Percentiles rank a stretch among this genome's conserved stretches.
Conservation (phyloP, 2,113 vertebrate genomes). For the Chionodraco myersi region DNA sequence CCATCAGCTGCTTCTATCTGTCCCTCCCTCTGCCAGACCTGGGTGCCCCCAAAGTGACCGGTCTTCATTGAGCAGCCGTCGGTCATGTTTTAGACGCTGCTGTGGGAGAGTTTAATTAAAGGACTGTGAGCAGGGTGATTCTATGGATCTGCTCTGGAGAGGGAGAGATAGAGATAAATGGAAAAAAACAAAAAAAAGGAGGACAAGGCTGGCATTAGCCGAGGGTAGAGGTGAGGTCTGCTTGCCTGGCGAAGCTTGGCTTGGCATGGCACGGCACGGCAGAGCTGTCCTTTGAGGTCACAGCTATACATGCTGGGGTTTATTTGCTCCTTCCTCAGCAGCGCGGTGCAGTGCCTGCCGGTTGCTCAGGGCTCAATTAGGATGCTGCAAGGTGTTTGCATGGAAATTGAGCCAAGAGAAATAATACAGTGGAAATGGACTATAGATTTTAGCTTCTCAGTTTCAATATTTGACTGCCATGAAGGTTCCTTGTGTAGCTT, state of each 20-base stretch:
- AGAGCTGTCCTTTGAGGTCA: slow-evolving; percentile 62
- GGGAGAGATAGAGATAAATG: slow-evolving; percentile 1
- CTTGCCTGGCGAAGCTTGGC: slow-evolving; percentile 44
- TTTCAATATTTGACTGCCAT: background rate
- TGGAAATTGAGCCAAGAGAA: slow-evolving; percentile 46
- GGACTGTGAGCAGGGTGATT: slow-evolving; percentile 59
- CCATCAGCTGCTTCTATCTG: slow-evolving; percentile 14
- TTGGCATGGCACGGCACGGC: slow-evolving; percentile 7
- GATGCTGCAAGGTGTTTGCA: slow-evolving; percentile 42
- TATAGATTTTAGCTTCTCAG: background rate
- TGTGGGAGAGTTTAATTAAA: slow-evolving; percentile 77
- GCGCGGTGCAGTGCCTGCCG: background rate
- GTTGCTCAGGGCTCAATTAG: slow-evolving; percentile 39
- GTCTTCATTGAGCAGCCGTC: slow-evolving; percentile 73
- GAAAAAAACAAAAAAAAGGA: background rate
- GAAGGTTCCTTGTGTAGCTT: slow-evolving; percentile 11
- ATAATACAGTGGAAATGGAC: slow-evolving; percentile 14
- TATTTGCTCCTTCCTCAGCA: slow-evolving; percentile 36
- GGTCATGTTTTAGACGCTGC: slow-evolving; percentile 53
- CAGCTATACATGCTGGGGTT: slow-evolving; percentile 43
- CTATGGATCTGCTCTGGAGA: slow-evolving; percentile 42
- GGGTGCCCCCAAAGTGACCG: slow-evolving; percentile 41
- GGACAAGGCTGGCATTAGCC: slow-evolving; percentile 18
- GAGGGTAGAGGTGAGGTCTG: slow-evolving; percentile 59
- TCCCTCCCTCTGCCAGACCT: slow-evolving; percentile 15